A percentile compares a stretch with the other conserved stretches of the same genome.
phyloP scores from a whole-genome alignment of 2,113 vertebrate genomes.

The Echinops telfairi region DNA sequence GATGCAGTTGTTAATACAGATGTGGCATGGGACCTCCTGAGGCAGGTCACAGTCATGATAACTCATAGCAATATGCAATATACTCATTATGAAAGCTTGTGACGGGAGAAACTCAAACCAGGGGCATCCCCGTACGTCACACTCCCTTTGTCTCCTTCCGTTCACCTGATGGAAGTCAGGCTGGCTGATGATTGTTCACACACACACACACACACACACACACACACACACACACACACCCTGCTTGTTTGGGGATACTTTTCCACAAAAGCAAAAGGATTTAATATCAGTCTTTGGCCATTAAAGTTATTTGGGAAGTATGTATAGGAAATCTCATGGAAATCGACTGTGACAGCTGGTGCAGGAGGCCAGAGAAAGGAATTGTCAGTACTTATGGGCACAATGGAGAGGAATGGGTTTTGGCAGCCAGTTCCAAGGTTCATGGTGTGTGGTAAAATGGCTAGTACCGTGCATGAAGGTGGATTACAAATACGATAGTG shows the following conservation, averaged over 20 bases:
- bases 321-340: slow-evolving; percentile 60
- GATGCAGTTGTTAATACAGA: slow-evolving; percentile 92
- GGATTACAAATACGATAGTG: slow-evolving; percentile 77
- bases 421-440: slow-evolving; percentile 78
- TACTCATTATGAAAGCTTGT: slow-evolving; percentile 88
- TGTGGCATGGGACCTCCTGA: slow-evolving; percentile 90
- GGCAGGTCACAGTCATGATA: slow-evolving; percentile 91
- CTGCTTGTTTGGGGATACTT: slow-evolving; percentile 4
- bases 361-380: slow-evolving; percentile 74
- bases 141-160: slow-evolving; percentile 82
- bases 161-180: slow-evolving; percentile 42
- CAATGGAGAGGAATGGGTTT: slow-evolving; percentile 75
- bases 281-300: slow-evolving; percentile 57
- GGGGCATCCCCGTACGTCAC: slow-evolving; percentile 61
- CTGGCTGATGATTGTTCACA: background rate
- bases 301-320: slow-evolving; percentile 66
- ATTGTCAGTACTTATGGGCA: slow-evolving; percentile 81
- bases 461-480: slow-evolving; percentile 61
- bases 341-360: slow-evolving; percentile 76
- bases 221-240: background rate
- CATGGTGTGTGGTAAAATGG: slow-evolving; percentile 80
- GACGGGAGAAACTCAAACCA: slow-evolving; percentile 84
- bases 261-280: background rate
- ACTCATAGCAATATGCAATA: slow-evolving; percentile 87
- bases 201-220: too few relatives aligned